Evolutionary conservation across 2,113 vertebrate species (phyloP).

Genomic region (Lycocorax pyrrhopterus): DNA sequence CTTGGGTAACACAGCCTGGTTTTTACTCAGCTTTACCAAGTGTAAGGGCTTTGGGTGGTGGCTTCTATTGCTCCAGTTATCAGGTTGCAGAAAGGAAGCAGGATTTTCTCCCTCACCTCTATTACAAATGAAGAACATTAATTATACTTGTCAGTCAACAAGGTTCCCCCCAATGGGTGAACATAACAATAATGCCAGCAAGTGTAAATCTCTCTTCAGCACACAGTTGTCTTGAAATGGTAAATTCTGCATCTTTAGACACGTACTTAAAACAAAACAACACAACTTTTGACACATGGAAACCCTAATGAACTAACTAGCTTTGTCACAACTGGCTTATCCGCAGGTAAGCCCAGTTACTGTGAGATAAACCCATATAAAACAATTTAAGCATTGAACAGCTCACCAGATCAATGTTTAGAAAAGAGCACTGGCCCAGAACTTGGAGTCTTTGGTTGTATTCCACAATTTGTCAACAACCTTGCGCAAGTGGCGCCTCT

Average conservation of each 20-base stretch:
- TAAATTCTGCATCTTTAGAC: background rate
- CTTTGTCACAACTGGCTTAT: background rate
- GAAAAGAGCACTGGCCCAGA: background rate
- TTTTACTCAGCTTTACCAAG: background rate
- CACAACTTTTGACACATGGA: background rate
- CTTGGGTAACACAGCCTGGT: background rate
- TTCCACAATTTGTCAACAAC: background rate
- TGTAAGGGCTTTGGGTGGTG: background rate
- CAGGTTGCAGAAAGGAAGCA: background rate
- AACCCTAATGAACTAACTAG: background rate
- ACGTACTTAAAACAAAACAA: background rate
- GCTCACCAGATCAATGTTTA: background rate
- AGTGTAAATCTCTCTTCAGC: background rate
- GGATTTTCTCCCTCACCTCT: background rate
- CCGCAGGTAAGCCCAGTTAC: background rate
- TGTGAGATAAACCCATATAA: background rate
- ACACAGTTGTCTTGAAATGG: background rate
- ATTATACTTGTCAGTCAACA: background rate
- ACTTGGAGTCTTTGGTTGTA: background rate
- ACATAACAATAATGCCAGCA: background rate
- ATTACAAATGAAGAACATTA: background rate
- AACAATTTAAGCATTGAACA: background rate
- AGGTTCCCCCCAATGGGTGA: background rate
- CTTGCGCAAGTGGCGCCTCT: background rate
- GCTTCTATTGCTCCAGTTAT: background rate